A percentile compares a stretch with the other conserved stretches of the same genome.
phyloP scores from a whole-genome alignment of 2,888 invertebrate species.

The Horisme vitalbata region DNA sequence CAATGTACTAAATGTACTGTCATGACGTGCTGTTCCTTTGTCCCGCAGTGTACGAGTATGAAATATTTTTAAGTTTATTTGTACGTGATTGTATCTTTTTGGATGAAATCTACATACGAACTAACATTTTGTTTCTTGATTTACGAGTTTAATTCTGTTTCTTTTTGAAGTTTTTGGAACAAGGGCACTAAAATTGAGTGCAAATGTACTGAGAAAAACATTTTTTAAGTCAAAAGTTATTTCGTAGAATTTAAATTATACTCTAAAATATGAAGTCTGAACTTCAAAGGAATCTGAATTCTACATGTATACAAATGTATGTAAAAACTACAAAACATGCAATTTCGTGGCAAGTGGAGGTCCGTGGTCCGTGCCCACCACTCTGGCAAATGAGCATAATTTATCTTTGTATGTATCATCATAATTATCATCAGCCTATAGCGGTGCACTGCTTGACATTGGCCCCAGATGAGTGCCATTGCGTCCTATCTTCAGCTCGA shows the following conservation, averaged over 20 bases:
- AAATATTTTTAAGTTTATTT: slow-evolving; percentile 14
- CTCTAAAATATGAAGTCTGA: too few relatives aligned
- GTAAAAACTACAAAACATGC: too few relatives aligned
- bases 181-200: neutral
- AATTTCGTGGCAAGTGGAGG: too few relatives aligned
- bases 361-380: too few relatives aligned
- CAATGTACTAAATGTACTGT: slow-evolving; percentile 39
- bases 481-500: too few relatives aligned
- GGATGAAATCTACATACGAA: slow-evolving; percentile 7
- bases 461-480: too few relatives aligned
- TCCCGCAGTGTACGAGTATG: slow-evolving; percentile 26
- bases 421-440: too few relatives aligned
- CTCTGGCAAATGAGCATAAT: too few relatives aligned
- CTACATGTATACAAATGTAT: too few relatives aligned
- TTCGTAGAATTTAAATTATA: neutral
- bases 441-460: too few relatives aligned
- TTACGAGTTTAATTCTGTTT: slow-evolving; percentile 14
- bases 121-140: slow-evolving; percentile 18
- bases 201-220: neutral
- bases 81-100: slow-evolving; percentile 20
- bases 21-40: slow-evolving; percentile 34
- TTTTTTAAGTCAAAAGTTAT: neutral
- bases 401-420: too few relatives aligned
- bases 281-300: too few relatives aligned
- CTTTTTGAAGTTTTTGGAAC: slow-evolving; percentile 2